phyloP scores from a whole-genome alignment of 1,140 invertebrate genomes.

The Streblospio benedicti region DNA sequence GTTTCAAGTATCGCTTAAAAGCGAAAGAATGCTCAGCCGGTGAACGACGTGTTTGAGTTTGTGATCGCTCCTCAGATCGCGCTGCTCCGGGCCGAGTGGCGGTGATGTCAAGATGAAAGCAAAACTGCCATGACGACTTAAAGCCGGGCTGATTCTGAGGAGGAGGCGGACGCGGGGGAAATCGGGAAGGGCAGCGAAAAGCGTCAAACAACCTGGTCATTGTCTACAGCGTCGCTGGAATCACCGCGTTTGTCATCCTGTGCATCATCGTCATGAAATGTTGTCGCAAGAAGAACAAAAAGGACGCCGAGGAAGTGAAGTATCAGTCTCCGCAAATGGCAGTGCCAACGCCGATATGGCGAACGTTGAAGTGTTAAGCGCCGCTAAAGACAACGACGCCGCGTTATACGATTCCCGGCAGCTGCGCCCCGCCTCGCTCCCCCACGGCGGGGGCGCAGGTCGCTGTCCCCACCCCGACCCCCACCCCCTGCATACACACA shows the following conservation, averaged over 20 bases:
- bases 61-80: background rate
- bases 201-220: background rate
- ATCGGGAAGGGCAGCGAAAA: background rate
- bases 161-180: background rate
- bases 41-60: constrained; percentile 1
- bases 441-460: background rate
- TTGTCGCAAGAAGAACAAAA: background rate
- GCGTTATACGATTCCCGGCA: background rate
- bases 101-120: background rate
- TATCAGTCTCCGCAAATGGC: background rate
- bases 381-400: constrained; percentile 8
- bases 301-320: background rate
- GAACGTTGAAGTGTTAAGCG: constrained; percentile 1
- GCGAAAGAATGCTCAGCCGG: constrained; percentile 12
- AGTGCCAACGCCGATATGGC: background rate
- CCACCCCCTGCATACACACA: too few relatives aligned
- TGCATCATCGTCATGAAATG: constrained; percentile 9
- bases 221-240: constrained; percentile 1
- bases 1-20: constrained; percentile 8
- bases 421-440: background rate
- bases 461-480: background rate
- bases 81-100: background rate
- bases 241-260: constrained; percentile 3
- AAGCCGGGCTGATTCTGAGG: background rate
- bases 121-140: background rate